Evolutionary conservation across 2,797 vertebrate genomes (phyloP).

Genomic region (Arctocebus calabarensis): DNA sequence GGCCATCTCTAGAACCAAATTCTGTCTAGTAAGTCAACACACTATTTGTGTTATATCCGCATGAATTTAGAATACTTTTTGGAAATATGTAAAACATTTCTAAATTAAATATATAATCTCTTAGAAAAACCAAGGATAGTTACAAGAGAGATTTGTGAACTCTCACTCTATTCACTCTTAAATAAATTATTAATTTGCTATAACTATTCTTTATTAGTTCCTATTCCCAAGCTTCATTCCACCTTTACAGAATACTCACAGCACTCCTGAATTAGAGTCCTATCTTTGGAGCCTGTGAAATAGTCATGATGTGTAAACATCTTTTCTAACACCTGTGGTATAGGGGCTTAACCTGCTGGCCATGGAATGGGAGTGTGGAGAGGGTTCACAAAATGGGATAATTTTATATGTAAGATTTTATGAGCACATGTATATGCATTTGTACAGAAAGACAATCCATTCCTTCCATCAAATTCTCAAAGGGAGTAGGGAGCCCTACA

Average conservation of each 20-base stretch:
- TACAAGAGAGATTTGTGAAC: constrained; percentile 14
- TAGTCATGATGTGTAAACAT: background rate
- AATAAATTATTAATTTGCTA: constrained; percentile 26
- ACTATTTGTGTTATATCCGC: background rate
- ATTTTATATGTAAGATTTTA: background rate
- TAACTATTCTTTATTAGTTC: constrained; percentile 18
- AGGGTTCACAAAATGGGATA: background rate
- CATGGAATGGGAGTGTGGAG: background rate
- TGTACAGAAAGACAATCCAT: background rate
- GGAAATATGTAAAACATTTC: constrained; percentile 59
- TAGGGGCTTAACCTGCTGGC: background rate
- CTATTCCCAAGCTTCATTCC: background rate
- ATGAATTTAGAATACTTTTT: constrained; percentile 50
- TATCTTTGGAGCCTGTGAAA: background rate
- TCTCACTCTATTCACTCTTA: constrained; percentile 9
- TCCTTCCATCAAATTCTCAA: constrained; percentile 34
- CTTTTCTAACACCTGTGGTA: background rate
- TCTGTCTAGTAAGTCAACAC: background rate
- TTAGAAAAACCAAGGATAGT: constrained; percentile 23
- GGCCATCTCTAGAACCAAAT: background rate
- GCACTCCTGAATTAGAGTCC: background rate
- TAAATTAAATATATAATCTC: constrained; percentile 40
- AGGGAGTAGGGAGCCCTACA: background rate
- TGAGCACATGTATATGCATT: background rate
- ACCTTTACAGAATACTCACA: background rate